Evolutionary conservation across 1,140 invertebrate species (phyloP).

Genomic region (Lasioglossum baleicum): DNA sequence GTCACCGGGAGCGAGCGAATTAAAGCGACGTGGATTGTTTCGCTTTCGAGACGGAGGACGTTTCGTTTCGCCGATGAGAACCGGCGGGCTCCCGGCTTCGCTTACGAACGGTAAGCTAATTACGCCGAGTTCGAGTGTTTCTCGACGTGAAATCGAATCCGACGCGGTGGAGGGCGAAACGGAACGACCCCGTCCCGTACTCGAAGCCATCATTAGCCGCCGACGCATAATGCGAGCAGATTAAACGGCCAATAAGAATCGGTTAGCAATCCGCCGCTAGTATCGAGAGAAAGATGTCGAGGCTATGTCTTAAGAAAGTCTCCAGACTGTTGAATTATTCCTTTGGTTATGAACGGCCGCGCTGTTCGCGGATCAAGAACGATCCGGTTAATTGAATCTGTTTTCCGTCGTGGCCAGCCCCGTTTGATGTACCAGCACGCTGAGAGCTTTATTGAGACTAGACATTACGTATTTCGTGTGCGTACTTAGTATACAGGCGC

Average conservation of each 20-base stretch:
- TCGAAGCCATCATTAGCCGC: conserved; percentile 29
- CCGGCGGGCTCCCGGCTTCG: background rate
- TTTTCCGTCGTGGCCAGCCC: background rate
- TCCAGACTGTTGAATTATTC: conserved; percentile 29
- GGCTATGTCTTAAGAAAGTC: background rate
- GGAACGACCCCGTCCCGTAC: too few species aligned
- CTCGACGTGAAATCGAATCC: conserved; percentile 4
- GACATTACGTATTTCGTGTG: background rate
- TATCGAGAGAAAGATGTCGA: conserved; percentile 7
- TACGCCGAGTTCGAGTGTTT: conserved; percentile 16
- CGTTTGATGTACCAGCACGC: background rate
- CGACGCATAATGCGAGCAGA: conserved; percentile 24
- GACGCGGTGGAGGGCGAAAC: background rate
- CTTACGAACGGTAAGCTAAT: conserved; percentile 30
- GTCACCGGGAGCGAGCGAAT: background rate
- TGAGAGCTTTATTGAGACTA: background rate
- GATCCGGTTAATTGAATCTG: conserved; percentile 22
- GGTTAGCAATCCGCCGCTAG: conserved; percentile 9
- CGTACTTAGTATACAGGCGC: too few species aligned
- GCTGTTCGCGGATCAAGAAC: background rate
- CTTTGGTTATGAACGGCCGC: background rate
- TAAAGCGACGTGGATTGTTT: conserved; percentile 23
- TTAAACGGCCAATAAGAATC: conserved; percentile 5
- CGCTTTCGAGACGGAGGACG: background rate
- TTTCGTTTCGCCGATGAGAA: background rate